Percentiles rank a stretch among this genome's conserved stretches.
These are phyloP conservation scores for Himalopsyche tibetana DNA, from an alignment of 2,888 invertebrate genomes.

Conservation along the genomic window DNA sequence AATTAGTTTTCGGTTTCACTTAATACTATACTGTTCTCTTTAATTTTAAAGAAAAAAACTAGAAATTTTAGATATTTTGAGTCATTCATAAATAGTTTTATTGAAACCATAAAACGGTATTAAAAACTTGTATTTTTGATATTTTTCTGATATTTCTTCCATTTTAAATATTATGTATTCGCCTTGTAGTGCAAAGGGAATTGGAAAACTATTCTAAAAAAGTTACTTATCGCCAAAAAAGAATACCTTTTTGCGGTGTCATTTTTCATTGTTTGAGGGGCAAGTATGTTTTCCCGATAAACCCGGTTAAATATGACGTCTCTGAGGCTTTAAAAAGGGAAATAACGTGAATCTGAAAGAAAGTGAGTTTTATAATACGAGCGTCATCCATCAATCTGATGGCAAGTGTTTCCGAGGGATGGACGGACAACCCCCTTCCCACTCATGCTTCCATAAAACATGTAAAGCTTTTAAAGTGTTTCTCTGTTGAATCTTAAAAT, in stretches of 20 bases:
- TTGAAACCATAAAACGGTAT: no score
- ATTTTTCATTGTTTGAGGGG: constrained; percentile 23
- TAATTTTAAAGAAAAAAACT: no score
- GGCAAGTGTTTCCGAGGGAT: constrained; percentile 58
- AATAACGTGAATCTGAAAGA: constrained; percentile 31
- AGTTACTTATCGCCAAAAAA: constrained; percentile 10
- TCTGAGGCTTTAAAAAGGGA: constrained; percentile 23
- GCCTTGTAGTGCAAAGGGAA: no score
- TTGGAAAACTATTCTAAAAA: not conserved
- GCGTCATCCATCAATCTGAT: constrained; percentile 60
- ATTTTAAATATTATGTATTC: no score
- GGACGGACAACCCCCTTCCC: constrained; percentile 54
- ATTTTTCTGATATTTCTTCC: no score
- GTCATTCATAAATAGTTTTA: no score
- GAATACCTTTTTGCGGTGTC: constrained; percentile 11
- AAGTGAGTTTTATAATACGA: constrained; percentile 48
- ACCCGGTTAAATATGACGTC: constrained; percentile 26
- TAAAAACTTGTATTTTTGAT: no score
- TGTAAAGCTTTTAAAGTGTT: constrained; percentile 34
- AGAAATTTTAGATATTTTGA: no score
- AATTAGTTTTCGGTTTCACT: no score
- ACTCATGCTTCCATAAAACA: constrained; percentile 50
- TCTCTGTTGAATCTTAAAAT: constrained; percentile 30
- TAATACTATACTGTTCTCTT: no score
- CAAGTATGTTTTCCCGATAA: constrained; percentile 1